phyloP scores from a whole-genome alignment of 2,113 vertebrate species.

The Calcarius ornatus region DNA sequence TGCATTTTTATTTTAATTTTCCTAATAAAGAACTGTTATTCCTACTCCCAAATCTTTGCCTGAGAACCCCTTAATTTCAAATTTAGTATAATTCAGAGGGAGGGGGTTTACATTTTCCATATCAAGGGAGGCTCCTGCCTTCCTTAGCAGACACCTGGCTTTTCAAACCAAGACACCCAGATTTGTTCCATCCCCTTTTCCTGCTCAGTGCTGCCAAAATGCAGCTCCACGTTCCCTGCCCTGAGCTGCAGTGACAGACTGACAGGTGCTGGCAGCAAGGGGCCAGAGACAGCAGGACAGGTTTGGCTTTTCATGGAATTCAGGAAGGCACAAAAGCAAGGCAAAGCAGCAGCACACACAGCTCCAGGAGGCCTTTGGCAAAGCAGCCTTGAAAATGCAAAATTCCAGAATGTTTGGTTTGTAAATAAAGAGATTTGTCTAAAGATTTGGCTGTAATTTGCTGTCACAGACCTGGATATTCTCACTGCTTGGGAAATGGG shows the following conservation, averaged over 20 bases:
- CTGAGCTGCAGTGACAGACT: constrained; percentile 58
- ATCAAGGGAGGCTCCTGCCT: neutral
- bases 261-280: constrained; percentile 75
- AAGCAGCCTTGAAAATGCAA: constrained; percentile 28
- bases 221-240: constrained; percentile 23
- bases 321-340: constrained; percentile 57
- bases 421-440: neutral
- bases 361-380: constrained; percentile 44
- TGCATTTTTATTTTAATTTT: neutral
- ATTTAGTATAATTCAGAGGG: neutral
- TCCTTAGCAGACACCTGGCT: neutral
- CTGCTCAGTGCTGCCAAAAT: constrained; percentile 57
- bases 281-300: constrained; percentile 42
- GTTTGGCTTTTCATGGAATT: constrained; percentile 60
- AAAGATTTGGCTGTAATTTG: neutral
- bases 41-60: neutral
- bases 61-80: neutral
- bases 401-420: neutral
- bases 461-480: neutral
- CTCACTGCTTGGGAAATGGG: neutral
- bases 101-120: neutral
- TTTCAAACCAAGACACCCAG: neutral
- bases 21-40: neutral
- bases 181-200: constrained; percentile 44
- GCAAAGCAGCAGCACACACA: constrained; percentile 17